Evolutionary conservation across 2,888 invertebrate species (phyloP).

Genomic region (Cephus sareptanus): DNA sequence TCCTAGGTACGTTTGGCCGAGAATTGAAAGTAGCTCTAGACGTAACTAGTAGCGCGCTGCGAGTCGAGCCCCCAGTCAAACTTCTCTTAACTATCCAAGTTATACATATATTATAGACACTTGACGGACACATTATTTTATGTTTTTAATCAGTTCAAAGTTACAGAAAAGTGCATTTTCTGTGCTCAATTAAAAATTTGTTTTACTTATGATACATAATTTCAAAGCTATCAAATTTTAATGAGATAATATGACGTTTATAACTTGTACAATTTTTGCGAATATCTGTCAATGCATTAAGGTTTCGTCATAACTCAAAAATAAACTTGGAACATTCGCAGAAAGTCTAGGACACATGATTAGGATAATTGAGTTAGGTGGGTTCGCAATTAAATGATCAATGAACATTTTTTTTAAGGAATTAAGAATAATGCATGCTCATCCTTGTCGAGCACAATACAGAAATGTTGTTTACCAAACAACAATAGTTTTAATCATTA

Average conservation of each 20-base stretch:
- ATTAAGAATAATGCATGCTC: background rate
- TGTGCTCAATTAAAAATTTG: background rate
- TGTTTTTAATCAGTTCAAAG: background rate
- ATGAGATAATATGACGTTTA: background rate
- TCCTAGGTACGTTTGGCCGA: background rate
- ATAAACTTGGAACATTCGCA: background rate
- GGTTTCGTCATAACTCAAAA: background rate
- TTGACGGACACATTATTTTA: background rate
- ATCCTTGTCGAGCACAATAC: background rate
- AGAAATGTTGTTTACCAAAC: background rate
- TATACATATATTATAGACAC: too few species aligned
- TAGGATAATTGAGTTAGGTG: background rate
- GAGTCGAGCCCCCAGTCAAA: slow-evolving; percentile 32
- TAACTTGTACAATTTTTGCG: background rate
- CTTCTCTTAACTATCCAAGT: background rate
- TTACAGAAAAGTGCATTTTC: background rate
- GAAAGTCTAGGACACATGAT: background rate
- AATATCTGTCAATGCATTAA: too few species aligned
- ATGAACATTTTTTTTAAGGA: background rate
- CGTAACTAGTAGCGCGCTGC: slow-evolving; percentile 7
- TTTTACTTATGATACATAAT: background rate
- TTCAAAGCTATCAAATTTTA: background rate
- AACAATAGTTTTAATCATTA: background rate
- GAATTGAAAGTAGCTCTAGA: slow-evolving; percentile 26
- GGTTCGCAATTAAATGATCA: background rate